Base-by-base conservation (phyloP, 92 coral and sea anemone genomes). In the Parazoanthus atlanticus region DNA sequence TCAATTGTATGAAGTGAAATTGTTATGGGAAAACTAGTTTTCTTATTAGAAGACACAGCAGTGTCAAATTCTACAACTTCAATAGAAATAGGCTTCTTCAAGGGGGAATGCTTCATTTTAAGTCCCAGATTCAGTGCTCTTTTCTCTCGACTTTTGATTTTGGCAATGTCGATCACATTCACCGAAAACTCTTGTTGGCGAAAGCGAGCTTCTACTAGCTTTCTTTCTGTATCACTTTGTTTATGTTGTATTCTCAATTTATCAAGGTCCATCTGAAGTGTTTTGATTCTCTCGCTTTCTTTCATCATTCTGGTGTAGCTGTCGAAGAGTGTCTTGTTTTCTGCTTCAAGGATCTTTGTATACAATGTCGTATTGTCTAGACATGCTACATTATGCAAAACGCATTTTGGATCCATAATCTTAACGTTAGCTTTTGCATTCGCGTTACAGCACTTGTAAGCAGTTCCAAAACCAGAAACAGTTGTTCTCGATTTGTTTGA, bases 141-240 rank as follows among this genome's bases (percentile, higher is more conserved):
- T 76, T 87, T 85, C 7, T 91, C 91, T 26, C 91, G 84, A 25
- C 15, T 11, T 54, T 31, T 88, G 3, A 88, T 72, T 15, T 30
- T 81, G 9, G 89, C 49, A 36, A 85, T 64, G 64, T 88, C 88
- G 12, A 92, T 85, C 16, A 91, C 79, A 67, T 84, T 56, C 38
- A 70, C 73, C 17, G 91, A 71, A 73, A 86, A 79, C 30, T 56
- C 46, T 10, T 88, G 91, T 66, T 94, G 95, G 29, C 79, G 47
- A 36, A 86, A 89, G 2, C 78, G 66, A 8, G 97, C 94, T n/a
- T 88, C 88, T 30, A 89, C 89, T 41, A 94, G 71, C 61, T 88
- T 78, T 5, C 71, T 38, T 38, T 86, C 93, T n/a, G 86, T 84
- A 30, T 26, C 28, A 67, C 80, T 86, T 28, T 64, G 31, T 67